These are phyloP conservation scores for Dinomys branickii DNA, from an alignment of 2,113 vertebrate genomes.

Conservation along the genomic window DNA sequence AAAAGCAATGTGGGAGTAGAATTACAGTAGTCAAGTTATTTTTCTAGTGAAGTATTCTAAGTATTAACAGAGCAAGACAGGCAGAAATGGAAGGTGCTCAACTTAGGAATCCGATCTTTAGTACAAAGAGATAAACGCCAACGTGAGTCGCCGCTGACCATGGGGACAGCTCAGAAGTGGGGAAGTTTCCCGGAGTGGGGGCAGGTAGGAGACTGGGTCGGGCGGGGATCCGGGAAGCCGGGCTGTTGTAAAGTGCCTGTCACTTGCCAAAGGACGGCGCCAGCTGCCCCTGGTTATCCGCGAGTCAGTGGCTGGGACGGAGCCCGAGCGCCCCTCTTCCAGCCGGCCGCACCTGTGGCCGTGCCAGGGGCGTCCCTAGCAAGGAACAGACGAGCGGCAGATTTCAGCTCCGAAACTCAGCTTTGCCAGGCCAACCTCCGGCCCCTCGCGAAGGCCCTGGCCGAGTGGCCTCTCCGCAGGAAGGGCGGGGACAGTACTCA, in stretches of 20 bases:
- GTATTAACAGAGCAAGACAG: not conserved
- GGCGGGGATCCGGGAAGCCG: not conserved
- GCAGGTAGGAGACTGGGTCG: not conserved
- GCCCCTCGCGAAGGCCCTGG: constrained; percentile 49
- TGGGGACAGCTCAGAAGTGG: not conserved
- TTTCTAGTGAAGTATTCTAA: not conserved
- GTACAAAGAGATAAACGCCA: constrained; percentile 59
- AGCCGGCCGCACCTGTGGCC: constrained; percentile 74
- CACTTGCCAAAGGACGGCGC: constrained; percentile 71
- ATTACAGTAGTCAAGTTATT: not conserved
- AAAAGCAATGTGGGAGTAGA: not conserved
- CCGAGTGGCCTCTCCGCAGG: constrained; percentile 43
- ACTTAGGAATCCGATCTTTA: not conserved
- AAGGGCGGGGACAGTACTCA: constrained; percentile 74
- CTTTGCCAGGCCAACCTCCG: constrained; percentile 44
- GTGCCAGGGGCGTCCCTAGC: constrained; percentile 54
- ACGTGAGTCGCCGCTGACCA: constrained; percentile 7
- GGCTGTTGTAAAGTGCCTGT: constrained; percentile 55
- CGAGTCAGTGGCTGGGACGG: not conserved
- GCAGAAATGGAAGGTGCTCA: constrained; percentile 3
- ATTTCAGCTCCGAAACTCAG: not conserved
- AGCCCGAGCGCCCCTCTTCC: constrained; percentile 10
- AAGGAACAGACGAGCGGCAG: not conserved
- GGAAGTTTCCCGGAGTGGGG: constrained; percentile 56
- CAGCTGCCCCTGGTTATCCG: constrained; percentile 70